Percentiles rank a stretch among this genome's conserved stretches.
Evolutionary conservation across 2,888 invertebrate species (phyloP).

Genomic region (Euphydryas editha): DNA sequence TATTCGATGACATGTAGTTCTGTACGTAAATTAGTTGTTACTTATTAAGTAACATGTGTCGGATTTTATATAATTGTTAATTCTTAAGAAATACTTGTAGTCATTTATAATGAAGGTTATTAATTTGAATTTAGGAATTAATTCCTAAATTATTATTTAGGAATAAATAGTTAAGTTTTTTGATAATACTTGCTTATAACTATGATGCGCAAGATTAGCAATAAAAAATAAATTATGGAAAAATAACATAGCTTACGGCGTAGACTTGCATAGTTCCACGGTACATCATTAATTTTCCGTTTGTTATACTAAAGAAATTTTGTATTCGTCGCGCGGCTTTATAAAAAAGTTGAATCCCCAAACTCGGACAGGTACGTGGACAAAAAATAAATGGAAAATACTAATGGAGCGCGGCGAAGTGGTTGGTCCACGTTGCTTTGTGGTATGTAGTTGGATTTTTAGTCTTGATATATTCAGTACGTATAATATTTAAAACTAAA

Average conservation of each 20-base stretch:
- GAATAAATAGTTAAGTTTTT: no score
- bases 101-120: not conserved
- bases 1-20: constrained; percentile 30
- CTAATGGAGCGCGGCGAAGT: constrained; percentile 80
- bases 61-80: not conserved
- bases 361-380: constrained; percentile 82
- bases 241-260: constrained; percentile 63
- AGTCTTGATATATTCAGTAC: constrained; percentile 15
- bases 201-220: constrained; percentile 18
- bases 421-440: constrained; percentile 63
- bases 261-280: constrained; percentile 65
- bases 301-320: constrained; percentile 74
- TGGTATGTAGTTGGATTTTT: constrained; percentile 59
- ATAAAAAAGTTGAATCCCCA: constrained; percentile 80
- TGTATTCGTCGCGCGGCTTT: constrained; percentile 79
- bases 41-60: constrained; percentile 11
- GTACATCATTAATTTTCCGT: constrained; percentile 77
- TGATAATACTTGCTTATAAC: no score
- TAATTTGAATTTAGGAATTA: no score
- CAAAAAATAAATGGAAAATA: constrained; percentile 84
- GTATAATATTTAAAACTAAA: not conserved
- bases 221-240: constrained; percentile 64
- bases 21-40: constrained; percentile 22
- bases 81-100: not conserved
- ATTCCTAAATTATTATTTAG: no score